Evolutionary conservation across 2,888 invertebrate species (phyloP).

Genomic region (Clostera curtula): DNA sequence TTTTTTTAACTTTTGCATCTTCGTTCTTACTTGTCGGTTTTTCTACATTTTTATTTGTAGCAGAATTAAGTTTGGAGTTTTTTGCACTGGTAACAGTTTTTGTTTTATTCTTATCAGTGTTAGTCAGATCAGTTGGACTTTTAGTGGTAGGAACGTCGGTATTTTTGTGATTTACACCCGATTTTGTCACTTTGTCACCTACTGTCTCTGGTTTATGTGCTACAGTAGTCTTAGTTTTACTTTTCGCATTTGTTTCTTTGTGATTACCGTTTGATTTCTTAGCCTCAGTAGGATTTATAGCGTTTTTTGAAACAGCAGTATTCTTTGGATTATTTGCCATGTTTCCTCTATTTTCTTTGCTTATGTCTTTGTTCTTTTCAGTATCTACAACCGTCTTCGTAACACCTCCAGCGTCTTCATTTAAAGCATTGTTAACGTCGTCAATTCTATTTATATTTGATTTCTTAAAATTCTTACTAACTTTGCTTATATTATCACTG

Average conservation of each 20-base stretch:
- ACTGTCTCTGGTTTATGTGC: background rate
- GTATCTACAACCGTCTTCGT: constrained; percentile 2
- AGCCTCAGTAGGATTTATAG: background rate
- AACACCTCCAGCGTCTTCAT: constrained; percentile 5
- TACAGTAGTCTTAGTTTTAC: background rate
- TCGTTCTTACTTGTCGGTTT: background rate
- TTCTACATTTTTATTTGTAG: constrained; percentile 4
- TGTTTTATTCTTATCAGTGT: background rate
- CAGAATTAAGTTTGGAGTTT: background rate
- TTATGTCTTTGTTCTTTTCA: background rate
- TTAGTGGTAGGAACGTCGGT: constrained; percentile 3
- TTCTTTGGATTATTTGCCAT: constrained; percentile 2
- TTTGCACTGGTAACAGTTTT: background rate
- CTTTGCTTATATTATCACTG: constrained; percentile 10
- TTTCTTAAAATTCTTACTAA: constrained; percentile 4
- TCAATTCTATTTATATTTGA: constrained; percentile 1
- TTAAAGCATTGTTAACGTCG: constrained; percentile 7
- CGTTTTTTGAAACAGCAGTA: background rate
- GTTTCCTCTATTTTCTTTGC: constrained; percentile 1
- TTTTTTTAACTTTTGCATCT: background rate
- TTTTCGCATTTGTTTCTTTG: background rate
- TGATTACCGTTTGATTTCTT: background rate
- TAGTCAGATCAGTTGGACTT: background rate
- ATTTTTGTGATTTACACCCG: constrained; percentile 5
- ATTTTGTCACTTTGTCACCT: constrained; percentile 5